Evolutionary conservation across 2,888 invertebrate genomes (phyloP).

Genomic region (Sinelater perroti): DNA sequence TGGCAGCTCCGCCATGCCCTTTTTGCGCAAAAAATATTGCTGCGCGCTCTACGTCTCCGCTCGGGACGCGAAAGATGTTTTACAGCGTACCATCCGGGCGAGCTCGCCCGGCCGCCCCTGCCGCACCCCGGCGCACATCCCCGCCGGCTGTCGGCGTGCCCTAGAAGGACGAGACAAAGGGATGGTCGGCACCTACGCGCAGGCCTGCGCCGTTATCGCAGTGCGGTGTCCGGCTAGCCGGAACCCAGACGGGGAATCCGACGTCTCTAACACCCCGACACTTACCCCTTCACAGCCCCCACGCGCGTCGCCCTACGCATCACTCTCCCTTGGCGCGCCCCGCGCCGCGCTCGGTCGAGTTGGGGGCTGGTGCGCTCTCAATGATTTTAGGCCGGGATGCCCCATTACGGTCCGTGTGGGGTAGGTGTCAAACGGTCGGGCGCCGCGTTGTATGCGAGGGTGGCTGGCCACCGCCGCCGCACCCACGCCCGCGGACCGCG

Average conservation of each 20-base stretch:
- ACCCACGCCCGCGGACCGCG: too few species aligned
- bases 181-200: constrained; percentile 30
- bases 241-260: constrained; percentile 53
- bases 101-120: not conserved
- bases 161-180: constrained; percentile 32
- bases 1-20: too few species aligned
- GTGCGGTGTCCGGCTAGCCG: constrained; percentile 52
- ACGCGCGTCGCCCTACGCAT: constrained; percentile 37
- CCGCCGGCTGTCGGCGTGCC: not conserved
- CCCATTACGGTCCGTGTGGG: constrained; percentile 34
- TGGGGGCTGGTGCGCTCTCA: constrained; percentile 38
- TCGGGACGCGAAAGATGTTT: not conserved
- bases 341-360: constrained; percentile 28
- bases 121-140: not conserved
- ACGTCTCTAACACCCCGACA: constrained; percentile 41
- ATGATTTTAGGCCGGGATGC: constrained; percentile 31
- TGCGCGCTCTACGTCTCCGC: too few species aligned
- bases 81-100: constrained; percentile 5
- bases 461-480: constrained; percentile 5
- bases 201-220: constrained; percentile 40
- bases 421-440: constrained; percentile 28
- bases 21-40: too few species aligned
- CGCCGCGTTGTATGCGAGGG: too few species aligned
- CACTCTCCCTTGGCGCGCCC: constrained; percentile 24
- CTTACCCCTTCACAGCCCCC: constrained; percentile 40